Evolutionary conservation across 2,888 invertebrate species (phyloP).

Genomic region (Chalcis sispes): DNA sequence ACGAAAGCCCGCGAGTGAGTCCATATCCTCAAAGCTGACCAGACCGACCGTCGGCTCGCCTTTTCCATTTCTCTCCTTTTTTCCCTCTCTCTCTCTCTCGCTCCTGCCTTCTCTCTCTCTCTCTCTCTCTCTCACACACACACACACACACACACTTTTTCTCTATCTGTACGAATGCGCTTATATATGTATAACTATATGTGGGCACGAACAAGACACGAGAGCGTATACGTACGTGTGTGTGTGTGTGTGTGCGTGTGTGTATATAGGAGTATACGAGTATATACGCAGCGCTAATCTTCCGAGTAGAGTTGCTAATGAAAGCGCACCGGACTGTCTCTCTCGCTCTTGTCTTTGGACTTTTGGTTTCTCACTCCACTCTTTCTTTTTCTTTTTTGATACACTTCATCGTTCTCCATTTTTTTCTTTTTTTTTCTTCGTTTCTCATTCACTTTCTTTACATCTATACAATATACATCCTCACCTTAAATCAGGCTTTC

Average conservation of each 20-base stretch:
- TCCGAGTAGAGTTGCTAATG: conserved; percentile 71
- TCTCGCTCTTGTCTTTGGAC: conserved; percentile 45
- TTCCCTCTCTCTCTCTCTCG: conserved; percentile 51
- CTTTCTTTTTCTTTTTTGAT: conserved; percentile 58
- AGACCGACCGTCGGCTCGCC: conserved; percentile 49
- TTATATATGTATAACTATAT: no score
- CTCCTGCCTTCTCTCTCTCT: conserved; percentile 25
- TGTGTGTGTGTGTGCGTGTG: no score
- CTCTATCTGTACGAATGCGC: no score
- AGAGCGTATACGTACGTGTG: no score
- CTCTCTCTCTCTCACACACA: no score
- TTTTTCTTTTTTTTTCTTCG: conserved; percentile 51
- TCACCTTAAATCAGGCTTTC: conserved; percentile 46
- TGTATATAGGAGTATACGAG: no score
- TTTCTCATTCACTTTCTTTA: conserved; percentile 28
- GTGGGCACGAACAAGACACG: no score
- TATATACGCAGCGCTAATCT: conserved; percentile 71
- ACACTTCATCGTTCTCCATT: conserved; percentile 22
- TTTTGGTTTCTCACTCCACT: conserved; percentile 56
- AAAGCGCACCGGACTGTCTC: conserved; percentile 62
- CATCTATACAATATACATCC: conserved; percentile 3
- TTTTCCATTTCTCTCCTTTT: neutral
- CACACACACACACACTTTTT: no score
- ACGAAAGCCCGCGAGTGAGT: conserved; percentile 65
- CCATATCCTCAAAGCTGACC: conserved; percentile 69